These are phyloP conservation scores for Tribolium castaneum DNA, from an alignment of 1,140 invertebrate species.

Conservation along the genomic window DNA sequence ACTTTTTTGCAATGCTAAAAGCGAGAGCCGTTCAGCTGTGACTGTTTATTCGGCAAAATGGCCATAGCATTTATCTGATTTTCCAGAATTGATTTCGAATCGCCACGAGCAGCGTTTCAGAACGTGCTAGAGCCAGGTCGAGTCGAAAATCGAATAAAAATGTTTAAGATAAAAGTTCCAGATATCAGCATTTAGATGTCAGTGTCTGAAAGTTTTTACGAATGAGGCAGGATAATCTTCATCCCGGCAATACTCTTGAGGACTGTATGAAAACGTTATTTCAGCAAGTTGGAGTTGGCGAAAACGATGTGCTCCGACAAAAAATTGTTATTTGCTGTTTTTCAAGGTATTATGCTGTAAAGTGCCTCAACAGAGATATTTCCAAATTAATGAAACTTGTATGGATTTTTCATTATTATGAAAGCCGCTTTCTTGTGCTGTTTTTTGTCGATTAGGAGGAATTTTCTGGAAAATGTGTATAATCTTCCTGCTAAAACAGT, in stretches of 20 bases:
- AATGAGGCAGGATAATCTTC: slow-evolving; percentile 12
- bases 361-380: no score
- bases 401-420: no score
- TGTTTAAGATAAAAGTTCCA: slow-evolving; percentile 27
- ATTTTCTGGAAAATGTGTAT: not conserved
- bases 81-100: slow-evolving; percentile 21
- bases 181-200: slow-evolving; percentile 28
- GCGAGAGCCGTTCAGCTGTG: not conserved
- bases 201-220: slow-evolving; percentile 19
- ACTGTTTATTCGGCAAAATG: not conserved
- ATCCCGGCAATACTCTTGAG: slow-evolving; percentile 18
- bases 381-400: no score
- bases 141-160: slow-evolving; percentile 25
- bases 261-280: slow-evolving; percentile 25
- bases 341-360: not conserved
- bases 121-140: slow-evolving; percentile 15
- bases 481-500: slow-evolving; percentile 1
- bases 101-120: slow-evolving; percentile 19
- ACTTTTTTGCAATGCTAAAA: not conserved
- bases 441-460: not conserved
- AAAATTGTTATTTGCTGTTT: not conserved
- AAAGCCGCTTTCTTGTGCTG: not conserved
- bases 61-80: slow-evolving; percentile 8
- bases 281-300: slow-evolving; percentile 14
- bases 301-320: not conserved